These are phyloP conservation scores for Augochlora pura DNA, from an alignment of 1,140 invertebrate species.

Conservation along the genomic window DNA sequence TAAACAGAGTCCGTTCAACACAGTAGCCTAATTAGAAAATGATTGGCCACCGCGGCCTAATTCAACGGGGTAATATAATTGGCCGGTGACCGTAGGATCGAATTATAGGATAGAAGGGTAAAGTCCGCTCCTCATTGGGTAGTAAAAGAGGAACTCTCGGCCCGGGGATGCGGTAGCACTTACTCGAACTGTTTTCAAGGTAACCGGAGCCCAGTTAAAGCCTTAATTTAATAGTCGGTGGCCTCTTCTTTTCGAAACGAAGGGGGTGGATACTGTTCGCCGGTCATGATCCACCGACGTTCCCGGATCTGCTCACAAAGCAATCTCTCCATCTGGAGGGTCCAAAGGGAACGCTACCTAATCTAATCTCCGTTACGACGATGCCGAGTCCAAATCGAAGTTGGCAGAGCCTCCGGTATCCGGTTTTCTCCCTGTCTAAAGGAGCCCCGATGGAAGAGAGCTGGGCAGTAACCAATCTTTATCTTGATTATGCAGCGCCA, in stretches of 20 bases:
- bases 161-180: background rate
- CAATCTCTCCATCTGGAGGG: conserved; percentile 68
- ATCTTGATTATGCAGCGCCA: conserved; percentile 75
- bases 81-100: background rate
- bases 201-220: conserved; percentile 35
- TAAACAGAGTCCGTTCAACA: too few species aligned
- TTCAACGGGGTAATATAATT: too few species aligned
- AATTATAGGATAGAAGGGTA: background rate
- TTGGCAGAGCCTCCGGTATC: conserved; percentile 65
- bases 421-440: conserved; percentile 40
- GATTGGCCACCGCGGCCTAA: too few species aligned
- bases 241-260: conserved; percentile 49
- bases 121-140: background rate
- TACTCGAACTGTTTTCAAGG: conserved; percentile 34
- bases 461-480: conserved; percentile 66
- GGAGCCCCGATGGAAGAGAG: conserved; percentile 28
- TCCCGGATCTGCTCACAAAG: conserved; percentile 74
- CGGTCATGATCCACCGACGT: conserved; percentile 37
- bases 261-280: conserved; percentile 32
- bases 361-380: conserved; percentile 74
- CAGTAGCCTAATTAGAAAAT: too few species aligned
- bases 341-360: conserved; percentile 65
- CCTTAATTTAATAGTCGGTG: conserved; percentile 46
- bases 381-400: conserved; percentile 69
- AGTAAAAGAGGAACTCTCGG: background rate